Percentiles rank a stretch among this genome's conserved stretches.
phyloP scores from a whole-genome alignment of 2,888 invertebrate genomes.

The Drosophila meridiana region DNA sequence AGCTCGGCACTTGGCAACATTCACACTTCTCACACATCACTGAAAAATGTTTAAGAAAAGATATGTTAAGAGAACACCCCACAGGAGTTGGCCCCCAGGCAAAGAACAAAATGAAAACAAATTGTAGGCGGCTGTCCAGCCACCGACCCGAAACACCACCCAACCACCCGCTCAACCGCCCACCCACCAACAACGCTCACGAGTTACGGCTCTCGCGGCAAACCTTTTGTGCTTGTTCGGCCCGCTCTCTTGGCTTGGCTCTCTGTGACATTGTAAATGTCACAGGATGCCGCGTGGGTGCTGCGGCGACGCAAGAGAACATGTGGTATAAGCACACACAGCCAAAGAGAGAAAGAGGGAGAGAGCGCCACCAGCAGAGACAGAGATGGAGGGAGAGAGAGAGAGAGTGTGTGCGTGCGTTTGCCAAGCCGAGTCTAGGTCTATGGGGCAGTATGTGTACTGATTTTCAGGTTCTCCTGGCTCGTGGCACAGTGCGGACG shows the following conservation, averaged over 20 bases:
- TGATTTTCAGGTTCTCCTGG: conserved; percentile 82
- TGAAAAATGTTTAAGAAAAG: conserved; percentile 30
- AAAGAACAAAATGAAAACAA: conserved; percentile 64
- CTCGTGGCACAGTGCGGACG: conserved; percentile 79
- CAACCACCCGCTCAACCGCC: neutral
- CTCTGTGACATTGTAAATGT: conserved; percentile 73
- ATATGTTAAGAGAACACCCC: conserved; percentile 41
- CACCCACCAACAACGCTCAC: neutral
- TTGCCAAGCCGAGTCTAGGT: conserved; percentile 40
- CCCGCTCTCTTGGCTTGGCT: conserved; percentile 20
- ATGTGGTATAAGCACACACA: conserved; percentile 20
- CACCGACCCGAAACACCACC: neutral
- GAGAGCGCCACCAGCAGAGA: neutral
- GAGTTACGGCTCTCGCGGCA: conserved; percentile 7
- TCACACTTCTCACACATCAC: conserved; percentile 28
- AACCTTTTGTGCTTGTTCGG: neutral
- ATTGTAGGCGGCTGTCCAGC: conserved; percentile 30
- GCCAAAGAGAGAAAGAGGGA: conserved; percentile 18
- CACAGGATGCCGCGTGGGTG: conserved; percentile 48
- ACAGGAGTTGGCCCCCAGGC: conserved; percentile 50
- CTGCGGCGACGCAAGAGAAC: conserved; percentile 58
- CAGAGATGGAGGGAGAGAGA: neutral
- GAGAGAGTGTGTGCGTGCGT: conserved; percentile 17
- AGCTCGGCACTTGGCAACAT: conserved; percentile 12
- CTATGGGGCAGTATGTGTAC: conserved; percentile 67